Base-by-base conservation (phyloP, 2,888 invertebrate species). In the Lochmaea capreae region DNA sequence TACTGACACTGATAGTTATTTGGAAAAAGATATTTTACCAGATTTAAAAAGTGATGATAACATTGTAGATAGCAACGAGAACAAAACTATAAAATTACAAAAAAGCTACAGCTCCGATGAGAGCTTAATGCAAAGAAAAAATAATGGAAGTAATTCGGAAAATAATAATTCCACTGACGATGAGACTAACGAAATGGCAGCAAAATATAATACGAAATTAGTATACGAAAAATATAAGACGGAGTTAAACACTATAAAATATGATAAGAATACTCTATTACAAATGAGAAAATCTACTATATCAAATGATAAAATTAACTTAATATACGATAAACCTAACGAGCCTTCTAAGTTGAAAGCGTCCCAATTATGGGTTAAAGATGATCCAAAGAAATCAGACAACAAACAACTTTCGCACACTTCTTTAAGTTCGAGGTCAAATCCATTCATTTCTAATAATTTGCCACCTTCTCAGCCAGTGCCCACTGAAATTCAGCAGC, bases 401-500 rank as follows among this genome's bases (percentile, higher is more conserved):
- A 71, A 57, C 39, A 66, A 49, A 12, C 46, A 39, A 39, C n/a
- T 46, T 42, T 6, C 22, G 12, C 26, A 52, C 8, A 61, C 43
- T 68, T 42, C 69, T 14, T 57, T 76, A 66, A 67, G 71, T 77
- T 16, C 61, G 59, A 22, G 87, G 76, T 83, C 85, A 54, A 88
- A 86, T 77, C 86, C 87, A 6, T 87, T 87, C 78, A 80, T 81
- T 72, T 74, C 78, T 8, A 80, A 81, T 39, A 78, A 79, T n/a
- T 78, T 86, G 39, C 89, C 91, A 63, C 90, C 91, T n/a, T 90
- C 91, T 8, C 93, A 93, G 82, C 92, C 93, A 1, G 91, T 94
- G 8, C 94, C 94, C 3, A 93, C 93, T 0, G 95, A 95, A 86
- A 94, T 96, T 71, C 95, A 95, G 82, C 93, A 94, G 80, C 95